phyloP scores from a whole-genome alignment of 2,113 vertebrate species.

The Dasyprocta punctata region DNA sequence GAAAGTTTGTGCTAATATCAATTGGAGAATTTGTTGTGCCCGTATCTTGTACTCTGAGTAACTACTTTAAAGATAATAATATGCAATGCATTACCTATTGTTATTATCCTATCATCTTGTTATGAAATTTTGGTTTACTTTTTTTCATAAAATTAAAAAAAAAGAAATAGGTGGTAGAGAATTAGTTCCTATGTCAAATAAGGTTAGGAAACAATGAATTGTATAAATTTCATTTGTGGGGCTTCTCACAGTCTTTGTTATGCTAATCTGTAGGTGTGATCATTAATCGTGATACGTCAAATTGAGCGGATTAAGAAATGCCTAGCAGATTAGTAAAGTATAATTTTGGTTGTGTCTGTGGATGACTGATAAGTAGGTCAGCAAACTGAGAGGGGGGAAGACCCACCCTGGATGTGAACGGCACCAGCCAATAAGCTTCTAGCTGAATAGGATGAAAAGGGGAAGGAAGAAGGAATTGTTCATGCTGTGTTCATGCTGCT shows the following conservation, averaged over 20 bases:
- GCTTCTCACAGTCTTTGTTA: neutral
- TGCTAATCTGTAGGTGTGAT: neutral
- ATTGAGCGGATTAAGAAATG: neutral
- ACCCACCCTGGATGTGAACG: neutral
- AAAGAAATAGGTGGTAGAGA: neutral
- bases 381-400: neutral
- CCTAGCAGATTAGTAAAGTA: neutral
- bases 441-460: neutral
- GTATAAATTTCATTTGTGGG: neutral
- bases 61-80: neutral
- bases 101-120: neutral
- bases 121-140: neutral
- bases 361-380: neutral
- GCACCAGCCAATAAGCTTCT: neutral
- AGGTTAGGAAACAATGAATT: neutral
- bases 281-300: neutral
- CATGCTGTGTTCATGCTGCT: too few species aligned
- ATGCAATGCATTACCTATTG: neutral
- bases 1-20: neutral
- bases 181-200: neutral
- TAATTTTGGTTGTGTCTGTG: neutral
- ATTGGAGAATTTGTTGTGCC: neutral
- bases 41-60: neutral
- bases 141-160: neutral
- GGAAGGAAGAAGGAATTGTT: neutral